phyloP scores from a whole-genome alignment of 1,140 invertebrate genomes.

The Zaprionus nigranus region DNA sequence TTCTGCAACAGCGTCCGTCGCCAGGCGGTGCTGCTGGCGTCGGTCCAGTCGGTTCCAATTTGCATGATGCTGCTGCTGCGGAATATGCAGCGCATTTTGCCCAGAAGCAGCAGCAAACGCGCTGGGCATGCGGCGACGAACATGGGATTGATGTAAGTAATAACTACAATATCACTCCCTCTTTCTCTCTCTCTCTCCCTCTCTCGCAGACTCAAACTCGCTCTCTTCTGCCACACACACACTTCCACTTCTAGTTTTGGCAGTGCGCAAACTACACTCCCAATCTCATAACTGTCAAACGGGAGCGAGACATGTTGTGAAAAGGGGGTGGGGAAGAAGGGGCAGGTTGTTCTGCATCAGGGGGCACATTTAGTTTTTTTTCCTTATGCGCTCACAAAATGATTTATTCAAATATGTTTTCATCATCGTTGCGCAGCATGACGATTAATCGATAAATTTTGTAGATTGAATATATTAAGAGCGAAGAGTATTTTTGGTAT shows the following conservation, averaged over 20 bases:
- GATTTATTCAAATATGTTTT: neutral
- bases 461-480: neutral
- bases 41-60: conserved; percentile 57
- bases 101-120: conserved; percentile 79
- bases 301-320: neutral
- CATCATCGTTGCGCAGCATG: neutral
- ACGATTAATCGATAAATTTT: neutral
- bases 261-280: neutral
- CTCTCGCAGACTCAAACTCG: neutral
- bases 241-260: neutral
- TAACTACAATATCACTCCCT: neutral
- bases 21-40: conserved; percentile 56
- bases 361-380: too few species aligned
- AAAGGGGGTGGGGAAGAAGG: neutral
- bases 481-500: too few species aligned
- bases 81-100: conserved; percentile 81
- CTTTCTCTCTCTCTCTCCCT: neutral
- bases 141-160: conserved; percentile 83
- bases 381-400: too few species aligned
- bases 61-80: conserved; percentile 74
- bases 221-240: neutral
- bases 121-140: conserved; percentile 82
- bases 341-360: neutral
- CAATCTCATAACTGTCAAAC: conserved; percentile 1
- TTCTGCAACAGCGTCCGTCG: conserved; percentile 78